Evolutionary conservation across 1,140 invertebrate species (phyloP).

Genomic region (Cydia pomonella): DNA sequence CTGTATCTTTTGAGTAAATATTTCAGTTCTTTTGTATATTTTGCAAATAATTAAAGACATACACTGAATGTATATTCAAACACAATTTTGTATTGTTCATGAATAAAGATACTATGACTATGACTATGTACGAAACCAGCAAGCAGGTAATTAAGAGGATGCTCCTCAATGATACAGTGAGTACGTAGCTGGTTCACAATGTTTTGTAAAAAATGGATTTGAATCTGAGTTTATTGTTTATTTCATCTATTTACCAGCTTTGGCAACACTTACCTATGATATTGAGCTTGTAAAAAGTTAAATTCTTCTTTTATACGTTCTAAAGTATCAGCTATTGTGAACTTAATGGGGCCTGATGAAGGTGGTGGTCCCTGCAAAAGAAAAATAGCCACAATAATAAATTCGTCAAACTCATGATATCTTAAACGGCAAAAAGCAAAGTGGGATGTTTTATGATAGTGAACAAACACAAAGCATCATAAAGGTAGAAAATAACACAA

Average conservation of each 20-base stretch:
- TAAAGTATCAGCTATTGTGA: constrained; percentile 97
- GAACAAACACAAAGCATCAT: constrained; percentile 37
- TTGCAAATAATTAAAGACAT: too few species aligned
- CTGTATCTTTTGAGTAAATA: too few species aligned
- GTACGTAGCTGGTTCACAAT: too few species aligned
- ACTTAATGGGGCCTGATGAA: constrained; percentile 94
- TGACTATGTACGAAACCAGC: too few species aligned
- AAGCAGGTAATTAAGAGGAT: too few species aligned
- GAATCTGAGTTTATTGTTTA: background rate
- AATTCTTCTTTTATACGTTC: constrained; percentile 99
- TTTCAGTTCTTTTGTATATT: too few species aligned
- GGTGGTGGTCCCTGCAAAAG: constrained; percentile 91
- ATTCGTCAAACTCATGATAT: constrained; percentile 33
- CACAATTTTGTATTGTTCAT: too few species aligned
- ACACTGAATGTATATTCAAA: too few species aligned
- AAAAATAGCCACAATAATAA: constrained; percentile 46
- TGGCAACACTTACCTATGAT: constrained; percentile 93
- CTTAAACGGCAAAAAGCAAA: background rate
- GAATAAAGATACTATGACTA: too few species aligned
- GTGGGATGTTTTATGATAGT: background rate
- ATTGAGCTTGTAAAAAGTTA: constrained; percentile 98
- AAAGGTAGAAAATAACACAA: constrained; percentile 63
- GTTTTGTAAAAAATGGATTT: too few species aligned
- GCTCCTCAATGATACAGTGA: too few species aligned
- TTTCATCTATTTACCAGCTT: background rate